phyloP scores from a whole-genome alignment of 1,140 invertebrate species.

The Diachasmimorpha longicaudata region DNA sequence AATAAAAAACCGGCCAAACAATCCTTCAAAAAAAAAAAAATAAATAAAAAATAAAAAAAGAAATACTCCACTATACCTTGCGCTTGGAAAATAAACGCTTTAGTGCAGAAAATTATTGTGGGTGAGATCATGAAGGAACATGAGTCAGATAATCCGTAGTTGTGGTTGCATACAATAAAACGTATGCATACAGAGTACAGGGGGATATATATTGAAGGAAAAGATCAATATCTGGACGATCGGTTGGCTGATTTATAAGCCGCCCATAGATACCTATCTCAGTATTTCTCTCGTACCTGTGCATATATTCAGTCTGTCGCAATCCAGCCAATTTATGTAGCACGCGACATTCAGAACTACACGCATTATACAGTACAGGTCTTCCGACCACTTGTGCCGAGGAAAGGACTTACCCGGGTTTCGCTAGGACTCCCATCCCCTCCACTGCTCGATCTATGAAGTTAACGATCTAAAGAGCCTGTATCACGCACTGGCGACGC shows the following conservation, averaged over 20 bases:
- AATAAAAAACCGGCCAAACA: background rate
- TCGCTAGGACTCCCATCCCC: background rate
- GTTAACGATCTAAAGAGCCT: background rate
- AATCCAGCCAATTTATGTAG: conserved; percentile 46
- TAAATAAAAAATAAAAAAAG: no score
- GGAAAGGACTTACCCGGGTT: background rate
- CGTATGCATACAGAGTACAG: background rate
- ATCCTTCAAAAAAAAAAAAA: no score
- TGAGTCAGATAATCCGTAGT: conserved; percentile 6
- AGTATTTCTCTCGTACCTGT: conserved; percentile 27
- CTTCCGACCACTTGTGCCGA: background rate
- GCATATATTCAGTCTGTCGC: conserved; percentile 30
- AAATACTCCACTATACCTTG: background rate
- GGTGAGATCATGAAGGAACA: background rate
- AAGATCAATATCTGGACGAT: conserved; percentile 41
- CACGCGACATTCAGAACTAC: conserved; percentile 37
- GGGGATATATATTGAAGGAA: conserved; percentile 15
- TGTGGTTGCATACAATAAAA: conserved; percentile 4
- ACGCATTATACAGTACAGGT: background rate
- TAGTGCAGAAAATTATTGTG: background rate
- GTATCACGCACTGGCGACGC: background rate
- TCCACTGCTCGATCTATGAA: background rate
- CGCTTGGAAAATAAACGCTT: background rate
- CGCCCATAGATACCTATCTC: conserved; percentile 37
- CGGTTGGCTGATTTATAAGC: conserved; percentile 43